A percentile compares a stretch with the other conserved stretches of the same genome.
These are phyloP conservation scores for Chamaea fasciata DNA, from an alignment of 2,113 vertebrate genomes.

Conservation along the genomic window DNA sequence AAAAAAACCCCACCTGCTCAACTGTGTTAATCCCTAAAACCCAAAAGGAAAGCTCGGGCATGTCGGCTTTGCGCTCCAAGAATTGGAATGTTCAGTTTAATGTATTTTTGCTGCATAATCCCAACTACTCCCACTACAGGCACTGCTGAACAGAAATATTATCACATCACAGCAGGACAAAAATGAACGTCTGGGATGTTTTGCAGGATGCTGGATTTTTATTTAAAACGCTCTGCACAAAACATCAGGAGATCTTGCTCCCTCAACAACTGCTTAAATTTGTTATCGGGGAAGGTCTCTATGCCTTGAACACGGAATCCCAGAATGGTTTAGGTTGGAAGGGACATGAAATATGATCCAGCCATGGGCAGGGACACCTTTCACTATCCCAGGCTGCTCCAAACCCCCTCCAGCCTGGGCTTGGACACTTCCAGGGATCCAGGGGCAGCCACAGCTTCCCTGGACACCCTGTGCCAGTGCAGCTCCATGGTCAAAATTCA, in stretches of 20 bases:
- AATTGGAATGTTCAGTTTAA: accelerated
- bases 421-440: not conserved
- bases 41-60: not conserved
- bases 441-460: not conserved
- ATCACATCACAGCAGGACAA: not conserved
- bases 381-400: accelerated
- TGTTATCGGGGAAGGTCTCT: not conserved
- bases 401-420: accelerated
- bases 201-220: not conserved
- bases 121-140: not conserved
- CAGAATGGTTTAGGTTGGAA: not conserved
- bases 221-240: not conserved
- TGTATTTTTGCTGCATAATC: accelerated
- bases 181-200: not conserved
- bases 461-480: not conserved
- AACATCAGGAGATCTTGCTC: not conserved
- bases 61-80: accelerated
- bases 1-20: accelerated
- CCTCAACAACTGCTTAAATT: accelerated
- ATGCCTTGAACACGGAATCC: not conserved
- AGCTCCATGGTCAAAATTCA: not conserved
- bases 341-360: not conserved
- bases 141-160: not conserved
- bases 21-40: accelerated
- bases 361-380: not conserved